Evolutionary conservation across 2,797 vertebrate genomes (phyloP), one percentile per base, ranked within the genome.

Genomic region (Myripristis murdjan): DNA sequence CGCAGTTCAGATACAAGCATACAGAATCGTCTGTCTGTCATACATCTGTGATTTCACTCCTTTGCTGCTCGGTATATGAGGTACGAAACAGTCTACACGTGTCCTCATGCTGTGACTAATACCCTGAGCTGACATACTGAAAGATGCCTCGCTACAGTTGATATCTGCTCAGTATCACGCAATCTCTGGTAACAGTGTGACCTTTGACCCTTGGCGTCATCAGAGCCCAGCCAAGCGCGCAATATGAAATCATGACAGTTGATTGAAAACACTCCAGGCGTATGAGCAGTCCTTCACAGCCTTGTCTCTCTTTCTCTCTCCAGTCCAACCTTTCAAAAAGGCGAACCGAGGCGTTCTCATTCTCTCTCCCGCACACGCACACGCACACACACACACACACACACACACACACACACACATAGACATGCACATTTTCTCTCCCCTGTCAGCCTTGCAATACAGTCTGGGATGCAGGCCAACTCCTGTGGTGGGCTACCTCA

Each of bases 391-490:
- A 14, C 58, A n/a, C n/a, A n/a, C n/a, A n/a, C n/a, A 16, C n/a
- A 10, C 18, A 10, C 53, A 22, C 39, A 58, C 31, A 14, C 58
- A 20, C 53, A 65, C 26, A 63, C 48, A 37, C 56, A 59, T 20
- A 51, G 48, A 20, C n/a, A 14, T 66, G 48, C 60, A 56, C 33
- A 12, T 26, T 18, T 41, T 61, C 48, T 57, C 64, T 64, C 41
- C 43, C 53, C 31, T 53, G 53, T 64, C 70, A 65, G 73, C 73
- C 66, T 72, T 68, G 39, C 77, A 73, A 76, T 76, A 70, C 53
- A 77, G 70, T 83, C 87, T 87, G 88, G 88, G 87, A 85, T 64
- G 46, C 0, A 7, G 75, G 85, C 91, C 90, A 92, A 83, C 79
- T 75, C 81, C 78, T 65, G 81, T 16, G 74, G 86, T 85, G 81